Evolutionary conservation across 2,797 vertebrate genomes (phyloP).

Genomic region (Bovichtus variegatus): DNA sequence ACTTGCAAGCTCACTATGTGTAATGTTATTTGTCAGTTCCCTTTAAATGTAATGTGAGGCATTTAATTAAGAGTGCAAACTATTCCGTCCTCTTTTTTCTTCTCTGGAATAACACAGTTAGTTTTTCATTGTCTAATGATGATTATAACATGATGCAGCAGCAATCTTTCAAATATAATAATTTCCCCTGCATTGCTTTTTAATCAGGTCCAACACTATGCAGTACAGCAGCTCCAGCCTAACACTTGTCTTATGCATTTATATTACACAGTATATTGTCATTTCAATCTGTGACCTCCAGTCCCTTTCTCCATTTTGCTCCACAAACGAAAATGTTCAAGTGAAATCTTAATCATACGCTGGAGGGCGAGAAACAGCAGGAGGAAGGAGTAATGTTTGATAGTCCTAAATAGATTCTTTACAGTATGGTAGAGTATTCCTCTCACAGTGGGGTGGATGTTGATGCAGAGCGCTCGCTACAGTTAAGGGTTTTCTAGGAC

Average conservation of each 20-base stretch:
- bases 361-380: constrained; percentile 48
- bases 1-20: not conserved
- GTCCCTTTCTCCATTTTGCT: constrained; percentile 45
- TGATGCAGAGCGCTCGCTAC: constrained; percentile 43
- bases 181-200: constrained; percentile 16
- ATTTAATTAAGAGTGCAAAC: constrained; percentile 4
- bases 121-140: constrained; percentile 22
- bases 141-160: constrained; percentile 14
- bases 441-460: constrained; percentile 59
- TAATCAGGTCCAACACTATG: constrained; percentile 14
- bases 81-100: constrained; percentile 1
- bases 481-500: constrained; percentile 70
- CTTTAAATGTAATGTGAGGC: not conserved
- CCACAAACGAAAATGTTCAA: constrained; percentile 52
- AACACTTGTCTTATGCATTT: constrained; percentile 12
- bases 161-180: constrained; percentile 1
- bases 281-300: constrained; percentile 28
- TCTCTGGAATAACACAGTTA: constrained; percentile 8
- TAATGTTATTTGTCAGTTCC: not conserved
- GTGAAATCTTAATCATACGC: constrained; percentile 58
- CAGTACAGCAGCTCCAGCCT: not conserved
- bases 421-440: constrained; percentile 36
- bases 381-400: constrained; percentile 55
- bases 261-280: not conserved
- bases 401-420: constrained; percentile 49